Base-by-base conservation (phyloP, 2,113 vertebrate genomes). In the Ceyx cyanopectus region DNA sequence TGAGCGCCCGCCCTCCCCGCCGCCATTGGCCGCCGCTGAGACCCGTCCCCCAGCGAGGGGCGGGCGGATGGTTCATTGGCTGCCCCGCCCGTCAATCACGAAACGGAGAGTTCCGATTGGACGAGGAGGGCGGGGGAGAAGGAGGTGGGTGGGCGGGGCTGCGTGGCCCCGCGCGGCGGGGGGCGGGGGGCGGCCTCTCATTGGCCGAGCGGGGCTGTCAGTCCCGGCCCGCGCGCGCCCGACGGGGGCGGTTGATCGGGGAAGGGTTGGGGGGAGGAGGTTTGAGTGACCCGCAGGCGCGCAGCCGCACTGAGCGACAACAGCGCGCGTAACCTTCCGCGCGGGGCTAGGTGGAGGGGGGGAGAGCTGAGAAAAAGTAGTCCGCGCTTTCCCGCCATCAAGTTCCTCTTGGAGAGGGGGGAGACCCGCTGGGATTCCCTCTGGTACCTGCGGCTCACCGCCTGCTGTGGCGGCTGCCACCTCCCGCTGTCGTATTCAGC, bases 91-190 rank as follows among this genome's bases (percentile, higher is more conserved):
- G 60, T 48, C 82, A 21, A 67, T 96, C 74, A 63, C 45, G 26
- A 6, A 40, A 6, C 0, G 58, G 0, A 3, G 2, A 2, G 1
- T 0, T 1, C 0, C 1, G 15, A 81, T 40, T 90, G 90, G 79
- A 3, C 7, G 29, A 5, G 1, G 4, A 3, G 9, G 2, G 30
- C 11, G 8, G 30, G 15, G 22, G 62, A 80, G 65, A 29, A 30
- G 80, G 50, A n/a, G 56, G 29, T 11, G 34, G 68, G 79, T 81
- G 76, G 73, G 95, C 51, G 67, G n/a, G 21, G 16, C 20, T 40
- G 13, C 41, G 26, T 3, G 40, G 40, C 27, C 7, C 41, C 16
- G 37, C 7, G 24, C 14, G 12, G 40, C 24, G 26, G 40, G 27
- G 27, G 29, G 62, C 7, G 40, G 27, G 11, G 5, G 3, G 7